These are phyloP conservation scores for Pristionchus entomophagus DNA, from an alignment of 2,888 invertebrate species.

Conservation along the genomic window DNA sequence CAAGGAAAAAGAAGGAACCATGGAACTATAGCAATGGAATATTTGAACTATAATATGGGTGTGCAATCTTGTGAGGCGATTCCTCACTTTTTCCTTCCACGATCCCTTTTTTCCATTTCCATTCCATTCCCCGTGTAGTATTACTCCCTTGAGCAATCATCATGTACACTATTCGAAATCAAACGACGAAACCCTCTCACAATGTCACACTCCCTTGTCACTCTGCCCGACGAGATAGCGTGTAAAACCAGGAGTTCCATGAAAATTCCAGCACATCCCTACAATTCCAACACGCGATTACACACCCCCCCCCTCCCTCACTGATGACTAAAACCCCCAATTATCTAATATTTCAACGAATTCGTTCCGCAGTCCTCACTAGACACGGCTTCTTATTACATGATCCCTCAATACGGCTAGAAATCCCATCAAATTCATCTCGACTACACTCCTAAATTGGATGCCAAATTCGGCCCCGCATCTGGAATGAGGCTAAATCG, in stretches of 20 bases:
- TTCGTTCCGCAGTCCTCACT: neutral
- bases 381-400: neutral
- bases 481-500: neutral
- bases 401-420: neutral
- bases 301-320: neutral
- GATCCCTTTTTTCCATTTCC: neutral
- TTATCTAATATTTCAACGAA: neutral
- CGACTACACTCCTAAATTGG: slow-evolving; percentile 30
- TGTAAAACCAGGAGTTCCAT: neutral
- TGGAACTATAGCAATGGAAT: neutral
- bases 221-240: neutral
- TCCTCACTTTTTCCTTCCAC: neutral
- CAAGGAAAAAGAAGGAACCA: neutral
- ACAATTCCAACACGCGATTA: neutral
- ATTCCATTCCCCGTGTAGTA: neutral
- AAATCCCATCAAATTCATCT: slow-evolving; percentile 18
- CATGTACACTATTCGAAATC: neutral
- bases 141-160: neutral
- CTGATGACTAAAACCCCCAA: slow-evolving; percentile 2
- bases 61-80: neutral
- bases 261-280: neutral
- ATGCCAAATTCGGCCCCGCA: neutral
- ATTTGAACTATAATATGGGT: neutral
- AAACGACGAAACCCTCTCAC: neutral
- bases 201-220: neutral